Base-by-base conservation (phyloP, 2,113 vertebrate species). In the Brevimyrus niger region DNA sequence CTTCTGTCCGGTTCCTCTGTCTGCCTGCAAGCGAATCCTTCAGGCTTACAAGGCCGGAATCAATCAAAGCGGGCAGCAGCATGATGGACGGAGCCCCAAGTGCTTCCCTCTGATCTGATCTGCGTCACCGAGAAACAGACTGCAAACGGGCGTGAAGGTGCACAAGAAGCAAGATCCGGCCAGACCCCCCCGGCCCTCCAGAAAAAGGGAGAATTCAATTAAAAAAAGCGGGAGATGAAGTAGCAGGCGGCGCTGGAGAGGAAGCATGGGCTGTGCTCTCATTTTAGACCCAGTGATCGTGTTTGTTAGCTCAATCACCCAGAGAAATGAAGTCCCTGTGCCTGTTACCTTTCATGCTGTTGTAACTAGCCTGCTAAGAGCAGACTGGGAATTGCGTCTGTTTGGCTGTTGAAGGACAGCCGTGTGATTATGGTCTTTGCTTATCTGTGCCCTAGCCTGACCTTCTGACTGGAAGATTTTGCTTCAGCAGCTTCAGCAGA, bases 121-220 rank as follows among this genome's bases (percentile, higher is more conserved):
- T 92, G 87, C 89, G 82, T 90, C 55, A 86, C 31, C 21, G 42
- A 84, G 73, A 19, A 42, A 15, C 73, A 50, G 88, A 90, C 86
- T 50, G 87, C 88, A 91, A 87, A 88, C 51, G 87, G 91, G 91
- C 89, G 92, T 90, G 89, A 91, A 93, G 90, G 89, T 92, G 90
- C 89, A 90, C 90, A 88, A 10, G 88, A 92, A 88, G 88, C 58
- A 15, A 93, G 93, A 90, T 93, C 93, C 91, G 90, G 92, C 92
- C 92, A 90, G 93, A 91, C 90, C 91, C 93, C 91, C 93, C 89
- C 85, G 92, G 93, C 91, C 90, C 92, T 92, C 89, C 80, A 92
- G 93, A 92, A 93, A 76, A 76, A 46, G 31, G 44, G 23, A 50
- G 44, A 94, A 94, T 94, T 92, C 93, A 94, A 94, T 94, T 94